phyloP scores from a whole-genome alignment of 1,140 invertebrate genomes.

The Diplogasteroides magnus region DNA sequence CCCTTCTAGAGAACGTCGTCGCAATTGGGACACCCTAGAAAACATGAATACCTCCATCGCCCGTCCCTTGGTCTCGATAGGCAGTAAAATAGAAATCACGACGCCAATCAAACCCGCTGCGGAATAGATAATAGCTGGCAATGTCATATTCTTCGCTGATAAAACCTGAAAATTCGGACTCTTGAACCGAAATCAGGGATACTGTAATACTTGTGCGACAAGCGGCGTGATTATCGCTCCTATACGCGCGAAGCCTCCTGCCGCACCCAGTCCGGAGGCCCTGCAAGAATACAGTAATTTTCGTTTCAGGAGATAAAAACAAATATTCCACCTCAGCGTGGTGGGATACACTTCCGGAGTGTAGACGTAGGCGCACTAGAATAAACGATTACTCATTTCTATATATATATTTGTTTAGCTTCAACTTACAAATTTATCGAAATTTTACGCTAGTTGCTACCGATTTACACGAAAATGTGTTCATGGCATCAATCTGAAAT shows the following conservation, averaged over 20 bases:
- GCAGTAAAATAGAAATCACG: not conserved
- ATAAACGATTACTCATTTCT: too few relatives aligned
- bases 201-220: not conserved
- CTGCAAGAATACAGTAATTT: not conserved
- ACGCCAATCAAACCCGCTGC: not conserved
- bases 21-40: too few relatives aligned
- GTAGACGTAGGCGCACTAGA: not conserved
- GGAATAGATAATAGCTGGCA: not conserved
- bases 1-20: too few relatives aligned
- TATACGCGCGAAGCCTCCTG: not conserved
- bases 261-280: not conserved
- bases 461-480: too few relatives aligned
- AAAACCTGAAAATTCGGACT: not conserved
- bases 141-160: not conserved
- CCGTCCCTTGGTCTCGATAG: not conserved
- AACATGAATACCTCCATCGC: constrained; percentile 1
- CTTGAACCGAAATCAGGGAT: not conserved
- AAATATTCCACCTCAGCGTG: not conserved
- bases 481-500: too few relatives aligned
- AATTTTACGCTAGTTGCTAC: too few relatives aligned
- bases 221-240: not conserved
- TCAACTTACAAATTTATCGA: too few relatives aligned
- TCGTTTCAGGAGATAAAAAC: not conserved
- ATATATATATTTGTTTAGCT: too few relatives aligned
- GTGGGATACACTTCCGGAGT: not conserved